Percentiles rank a stretch among this genome's conserved stretches.
Evolutionary conservation across 2,113 vertebrate genomes (phyloP).

Genomic region (Syrmaticus mikado): DNA sequence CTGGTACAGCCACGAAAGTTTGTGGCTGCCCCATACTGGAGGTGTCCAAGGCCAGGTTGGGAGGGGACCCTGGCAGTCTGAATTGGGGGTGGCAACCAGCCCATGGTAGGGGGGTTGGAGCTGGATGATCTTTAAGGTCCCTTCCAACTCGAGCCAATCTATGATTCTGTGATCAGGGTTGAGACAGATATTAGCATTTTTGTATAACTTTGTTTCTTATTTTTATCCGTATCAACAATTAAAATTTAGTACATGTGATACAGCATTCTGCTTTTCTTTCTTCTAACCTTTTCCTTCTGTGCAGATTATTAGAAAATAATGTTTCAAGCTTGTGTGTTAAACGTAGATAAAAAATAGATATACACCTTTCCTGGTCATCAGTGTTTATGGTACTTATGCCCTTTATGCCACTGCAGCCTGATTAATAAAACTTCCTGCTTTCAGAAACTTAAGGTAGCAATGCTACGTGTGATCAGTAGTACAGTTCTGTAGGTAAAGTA

Average conservation of each 20-base stretch:
- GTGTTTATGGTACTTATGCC: accelerated
- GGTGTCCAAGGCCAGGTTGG: no score
- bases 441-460: background rate
- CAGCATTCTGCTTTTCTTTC: background rate
- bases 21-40: no score
- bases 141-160: no score
- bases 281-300: background rate
- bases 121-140: no score
- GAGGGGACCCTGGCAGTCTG: no score
- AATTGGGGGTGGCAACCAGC: no score
- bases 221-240: background rate
- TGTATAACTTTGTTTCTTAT: background rate
- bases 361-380: background rate
- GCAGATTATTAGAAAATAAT: background rate
- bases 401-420: background rate
- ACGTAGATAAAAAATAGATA: background rate
- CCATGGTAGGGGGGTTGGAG: no score
- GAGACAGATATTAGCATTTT: background rate
- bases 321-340: background rate
- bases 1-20: no score
- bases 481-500: background rate
- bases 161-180: background rate
- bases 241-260: background rate
- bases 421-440: background rate
- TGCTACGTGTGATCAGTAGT: background rate